phyloP scores from a whole-genome alignment of 2,888 invertebrate species.

The Drosophila yooni region DNA sequence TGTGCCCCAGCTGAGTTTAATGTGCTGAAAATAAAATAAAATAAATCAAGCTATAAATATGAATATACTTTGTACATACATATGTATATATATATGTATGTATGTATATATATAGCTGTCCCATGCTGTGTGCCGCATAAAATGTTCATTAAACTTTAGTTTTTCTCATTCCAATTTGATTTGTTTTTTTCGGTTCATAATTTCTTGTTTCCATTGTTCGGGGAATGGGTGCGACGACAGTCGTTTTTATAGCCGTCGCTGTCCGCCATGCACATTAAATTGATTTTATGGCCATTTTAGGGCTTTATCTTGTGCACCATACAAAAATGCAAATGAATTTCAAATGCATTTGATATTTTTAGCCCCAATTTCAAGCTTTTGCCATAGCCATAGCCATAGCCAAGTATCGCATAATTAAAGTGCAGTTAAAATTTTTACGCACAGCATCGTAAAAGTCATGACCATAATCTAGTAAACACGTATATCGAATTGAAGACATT shows the following conservation, averaged over 20 bases:
- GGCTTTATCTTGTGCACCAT: constrained; percentile 33
- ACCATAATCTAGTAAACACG: constrained; percentile 8
- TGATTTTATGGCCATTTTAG: constrained; percentile 66
- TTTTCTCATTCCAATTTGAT: constrained; percentile 28
- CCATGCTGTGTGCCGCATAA: constrained; percentile 68
- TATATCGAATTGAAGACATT: constrained; percentile 10
- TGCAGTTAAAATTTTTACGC: constrained; percentile 48
- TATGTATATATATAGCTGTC: constrained; percentile 24
- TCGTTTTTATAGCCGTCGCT: constrained; percentile 41
- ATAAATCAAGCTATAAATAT: constrained; percentile 74
- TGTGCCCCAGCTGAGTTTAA: constrained; percentile 26
- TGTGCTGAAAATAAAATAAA: constrained; percentile 41
- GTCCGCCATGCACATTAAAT: constrained; percentile 49
- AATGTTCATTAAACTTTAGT: constrained; percentile 66
- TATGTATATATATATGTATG: neutral
- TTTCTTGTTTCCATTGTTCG: constrained; percentile 32
- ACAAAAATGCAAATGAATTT: constrained; percentile 61
- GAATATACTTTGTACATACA: constrained; percentile 15
- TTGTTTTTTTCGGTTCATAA: constrained; percentile 27
- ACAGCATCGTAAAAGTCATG: constrained; percentile 57
- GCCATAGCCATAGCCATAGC: neutral
- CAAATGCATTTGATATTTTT: constrained; percentile 51
- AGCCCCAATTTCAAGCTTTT: constrained; percentile 41
- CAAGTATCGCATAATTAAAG: constrained; percentile 59
- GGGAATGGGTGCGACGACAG: constrained; percentile 59